Base-by-base conservation (phyloP, 2,113 vertebrate genomes). In the Chloropsis hardwickii region DNA sequence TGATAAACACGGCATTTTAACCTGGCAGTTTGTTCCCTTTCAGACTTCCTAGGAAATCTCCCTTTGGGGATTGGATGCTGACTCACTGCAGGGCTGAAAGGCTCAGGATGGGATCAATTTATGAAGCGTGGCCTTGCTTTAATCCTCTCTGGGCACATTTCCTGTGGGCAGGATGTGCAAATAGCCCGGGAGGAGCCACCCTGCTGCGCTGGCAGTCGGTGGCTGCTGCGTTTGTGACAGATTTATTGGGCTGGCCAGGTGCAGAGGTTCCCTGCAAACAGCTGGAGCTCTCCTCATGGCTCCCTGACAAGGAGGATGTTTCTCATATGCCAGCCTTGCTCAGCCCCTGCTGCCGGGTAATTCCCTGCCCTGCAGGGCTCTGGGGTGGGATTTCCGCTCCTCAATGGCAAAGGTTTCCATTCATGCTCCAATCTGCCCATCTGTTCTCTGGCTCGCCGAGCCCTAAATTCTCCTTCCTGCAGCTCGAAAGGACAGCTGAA, bases 211-310 rank as follows among this genome's bases (percentile, higher is more conserved):
- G 21, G 87, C 92, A 33, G 12, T 9, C 19, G 44, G 39, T 9
- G 33, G 44, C 88, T 54, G 51, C 58, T 23, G 83, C 6, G 58
- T 27, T 54, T n/a, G 16, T 21, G 69, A 33, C 69, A 65, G 65
- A 89, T 95, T 87, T 65, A 58, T 54, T 5, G 57, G 78, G 35
- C 3, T 82, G 86, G 11, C 65, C 89, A 91, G 91, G 84, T 87
- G 94, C 89, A 85, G 94, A 57, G 57, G 53, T 53, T 65, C 77
- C 60, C 86, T 81, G 64, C 39, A 18, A 86, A 33, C 95, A 96
- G 84, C 93, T 94, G 93, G 53, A 92, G 73, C 84, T 95, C 65
- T 62, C 12, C 73, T 57, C 61, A 5, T 3, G 44, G 51, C 57
- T 54, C 57, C 37, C 45, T 25, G 56, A 40, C 35, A 11, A 8